phyloP scores from a whole-genome alignment of 2,888 invertebrate species.

The Chironomus tentans region DNA sequence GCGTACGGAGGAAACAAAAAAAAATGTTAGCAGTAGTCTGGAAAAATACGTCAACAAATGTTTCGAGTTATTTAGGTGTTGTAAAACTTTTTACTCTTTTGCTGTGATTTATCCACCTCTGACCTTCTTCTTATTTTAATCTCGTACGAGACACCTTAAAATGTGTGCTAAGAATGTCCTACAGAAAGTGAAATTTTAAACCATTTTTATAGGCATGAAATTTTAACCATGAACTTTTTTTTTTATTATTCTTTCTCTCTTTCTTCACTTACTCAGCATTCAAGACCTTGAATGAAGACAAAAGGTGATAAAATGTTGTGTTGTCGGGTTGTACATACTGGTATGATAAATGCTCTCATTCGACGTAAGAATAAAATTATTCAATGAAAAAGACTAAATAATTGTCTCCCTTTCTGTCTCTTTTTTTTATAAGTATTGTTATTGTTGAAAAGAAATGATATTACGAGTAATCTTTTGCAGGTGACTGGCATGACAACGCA shows the following conservation, averaged over 20 bases:
- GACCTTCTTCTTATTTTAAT: not conserved
- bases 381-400: not conserved
- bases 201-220: not conserved
- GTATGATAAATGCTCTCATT: not conserved
- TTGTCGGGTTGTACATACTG: not conserved
- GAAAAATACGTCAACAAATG: no score
- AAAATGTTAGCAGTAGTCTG: no score
- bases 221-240: conserved; percentile 3
- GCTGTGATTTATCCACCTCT: not conserved
- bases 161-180: not conserved
- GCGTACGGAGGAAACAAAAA: no score
- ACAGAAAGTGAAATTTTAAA: not conserved
- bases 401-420: not conserved
- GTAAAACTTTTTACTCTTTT: not conserved
- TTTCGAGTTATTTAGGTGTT: not conserved
- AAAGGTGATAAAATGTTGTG: not conserved
- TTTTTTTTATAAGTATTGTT: no score
- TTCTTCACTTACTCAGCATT: not conserved
- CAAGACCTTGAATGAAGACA: not conserved
- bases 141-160: not conserved
- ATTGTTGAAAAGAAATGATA: not conserved
- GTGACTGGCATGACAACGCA: no score
- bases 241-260: not conserved
- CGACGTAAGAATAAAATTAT: not conserved
- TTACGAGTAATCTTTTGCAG: no score